These are phyloP conservation scores for Glareola pratincola DNA, from an alignment of 2,113 vertebrate species.

Conservation along the genomic window DNA sequence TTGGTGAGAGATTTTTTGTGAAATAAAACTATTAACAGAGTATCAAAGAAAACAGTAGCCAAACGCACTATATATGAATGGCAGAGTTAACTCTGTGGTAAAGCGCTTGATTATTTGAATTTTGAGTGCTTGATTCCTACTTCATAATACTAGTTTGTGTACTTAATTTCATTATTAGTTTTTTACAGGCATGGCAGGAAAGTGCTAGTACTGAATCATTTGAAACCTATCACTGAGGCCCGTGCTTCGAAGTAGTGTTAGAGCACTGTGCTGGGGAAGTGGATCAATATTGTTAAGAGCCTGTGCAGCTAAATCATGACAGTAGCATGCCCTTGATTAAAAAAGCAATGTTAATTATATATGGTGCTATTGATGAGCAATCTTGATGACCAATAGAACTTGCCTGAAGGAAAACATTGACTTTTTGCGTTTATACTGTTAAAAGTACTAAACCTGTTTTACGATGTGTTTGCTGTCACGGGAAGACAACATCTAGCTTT, in stretches of 20 bases:
- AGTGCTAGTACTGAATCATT: background rate
- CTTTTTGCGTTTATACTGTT: background rate
- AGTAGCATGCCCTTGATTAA: background rate
- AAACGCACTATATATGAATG: background rate
- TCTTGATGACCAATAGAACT: too few species aligned
- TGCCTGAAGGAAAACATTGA: background rate
- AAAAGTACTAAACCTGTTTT: background rate
- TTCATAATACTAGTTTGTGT: background rate
- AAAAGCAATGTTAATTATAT: background rate
- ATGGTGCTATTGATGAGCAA: background rate
- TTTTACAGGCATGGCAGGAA: background rate
- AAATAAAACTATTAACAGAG: background rate
- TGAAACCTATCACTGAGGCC: background rate
- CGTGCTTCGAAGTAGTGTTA: background rate
- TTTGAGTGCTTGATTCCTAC: background rate
- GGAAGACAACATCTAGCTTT: background rate
- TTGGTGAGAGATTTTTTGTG: background rate
- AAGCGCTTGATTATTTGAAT: background rate
- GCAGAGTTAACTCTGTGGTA: background rate
- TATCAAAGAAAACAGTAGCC: background rate
- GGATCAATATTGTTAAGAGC: background rate
- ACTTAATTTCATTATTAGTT: background rate
- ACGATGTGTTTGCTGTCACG: background rate
- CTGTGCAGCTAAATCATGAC: background rate
- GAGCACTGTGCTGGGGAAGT: background rate